Percentiles rank a stretch among this genome's conserved stretches.
Conservation (phyloP, 2,113 vertebrate genomes). For the Coracopsis vasa region DNA sequence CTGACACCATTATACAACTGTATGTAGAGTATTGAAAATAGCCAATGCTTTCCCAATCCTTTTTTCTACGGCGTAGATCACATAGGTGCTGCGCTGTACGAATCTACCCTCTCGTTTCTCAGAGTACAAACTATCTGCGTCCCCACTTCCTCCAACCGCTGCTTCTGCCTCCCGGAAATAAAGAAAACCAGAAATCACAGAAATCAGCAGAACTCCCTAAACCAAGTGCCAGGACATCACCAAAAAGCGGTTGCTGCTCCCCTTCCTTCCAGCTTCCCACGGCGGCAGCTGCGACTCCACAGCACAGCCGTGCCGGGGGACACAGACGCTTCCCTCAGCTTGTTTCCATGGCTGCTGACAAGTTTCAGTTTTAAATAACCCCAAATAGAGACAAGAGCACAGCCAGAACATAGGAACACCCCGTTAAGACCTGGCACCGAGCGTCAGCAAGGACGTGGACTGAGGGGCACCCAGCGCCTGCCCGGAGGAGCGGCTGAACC, state of each 20-base stretch:
- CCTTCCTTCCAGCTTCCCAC: neutral
- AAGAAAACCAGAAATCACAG: fast-evolving
- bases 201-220: fast-evolving
- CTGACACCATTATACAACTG: neutral
- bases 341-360: neutral
- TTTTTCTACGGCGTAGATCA: fast-evolving
- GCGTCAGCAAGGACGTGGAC: too few relatives aligned
- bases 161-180: neutral
- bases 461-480: neutral
- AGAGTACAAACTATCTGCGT: neutral
- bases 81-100: fast-evolving
- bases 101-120: neutral
- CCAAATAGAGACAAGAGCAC: neutral
- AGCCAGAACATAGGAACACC: too few relatives aligned
- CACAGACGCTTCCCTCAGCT: neutral
- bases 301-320: neutral
- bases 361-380: too few relatives aligned
- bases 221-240: neutral
- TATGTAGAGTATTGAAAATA: fast-evolving
- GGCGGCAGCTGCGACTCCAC: neutral
- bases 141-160: neutral
- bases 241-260: fast-evolving
- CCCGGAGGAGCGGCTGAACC: neutral
- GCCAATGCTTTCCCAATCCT: neutral
- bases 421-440: fast-evolving